These are phyloP conservation scores for Caenorhabditis zanzibari DNA, from an alignment of 2,888 invertebrate species.

Conservation along the genomic window DNA sequence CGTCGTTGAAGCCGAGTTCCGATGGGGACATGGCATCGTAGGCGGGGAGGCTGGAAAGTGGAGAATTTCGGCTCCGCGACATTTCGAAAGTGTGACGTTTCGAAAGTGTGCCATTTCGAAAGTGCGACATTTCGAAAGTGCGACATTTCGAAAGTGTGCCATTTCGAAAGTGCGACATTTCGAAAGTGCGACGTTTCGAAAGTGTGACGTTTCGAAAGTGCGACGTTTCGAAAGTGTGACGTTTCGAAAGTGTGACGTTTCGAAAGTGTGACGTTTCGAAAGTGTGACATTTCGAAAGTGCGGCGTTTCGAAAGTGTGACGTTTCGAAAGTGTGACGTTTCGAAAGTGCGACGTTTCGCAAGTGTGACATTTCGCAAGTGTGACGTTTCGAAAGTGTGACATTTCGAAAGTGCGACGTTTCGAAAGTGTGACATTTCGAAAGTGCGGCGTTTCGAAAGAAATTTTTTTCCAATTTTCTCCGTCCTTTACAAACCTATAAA, in stretches of 20 bases:
- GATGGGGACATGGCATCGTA: slow-evolving; percentile 37
- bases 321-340: neutral
- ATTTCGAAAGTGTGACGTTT: neutral
- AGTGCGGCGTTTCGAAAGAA: neutral
- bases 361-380: no score
- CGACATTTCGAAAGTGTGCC: no score
- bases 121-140: neutral
- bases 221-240: neutral
- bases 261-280: slow-evolving; percentile 36
- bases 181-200: neutral
- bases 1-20: slow-evolving; percentile 26
- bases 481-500: neutral
- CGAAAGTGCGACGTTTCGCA: neutral
- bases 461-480: neutral
- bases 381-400: neutral
- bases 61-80: slow-evolving; percentile 2
- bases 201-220: neutral
- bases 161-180: no score
- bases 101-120: neutral
- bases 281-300: neutral
- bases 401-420: neutral
- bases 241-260: neutral
- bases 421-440: neutral
- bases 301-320: slow-evolving; percentile 2
- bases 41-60: neutral